Evolutionary conservation across 2,888 invertebrate species (phyloP), one percentile per base, ranked within the genome.

Genomic region (Phlogophora meticulosa): DNA sequence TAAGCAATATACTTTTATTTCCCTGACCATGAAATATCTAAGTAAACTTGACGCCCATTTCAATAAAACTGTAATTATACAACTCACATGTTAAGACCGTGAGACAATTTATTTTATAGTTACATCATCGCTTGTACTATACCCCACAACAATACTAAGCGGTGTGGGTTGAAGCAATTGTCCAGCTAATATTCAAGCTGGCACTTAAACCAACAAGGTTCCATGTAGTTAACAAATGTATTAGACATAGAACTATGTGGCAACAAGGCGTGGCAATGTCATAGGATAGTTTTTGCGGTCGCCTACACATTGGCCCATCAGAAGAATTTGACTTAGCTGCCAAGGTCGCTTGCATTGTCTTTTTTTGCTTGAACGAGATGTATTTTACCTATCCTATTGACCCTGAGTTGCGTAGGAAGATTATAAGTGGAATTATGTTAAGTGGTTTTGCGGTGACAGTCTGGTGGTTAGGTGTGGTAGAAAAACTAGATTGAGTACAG

Each of bases 231-330:
- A 55, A 70, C 36, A 45, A 67, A 68, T 43, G 58, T 66, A 60
- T 64, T 38, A 60, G 64, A 75, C 61, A 55, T 89, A 87, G 90
- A 89, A 94, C 94, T 80, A 56, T 94, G 91, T 93, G 69, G 52
- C 11, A 82, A 15, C 80, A 83, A 87, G 76, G 67, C 68, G 60
- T 67, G 66, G 88, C 94, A 95, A 94, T 94, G 94, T 94, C 93
- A 94, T 92, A 94, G 93, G 93, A 95, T 91, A 95, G 94, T 95
- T 95, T 95, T 95, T 95, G 94, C 92, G 88, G 85, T 91, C 93
- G 92, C 95, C 94, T 93, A 95, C 95, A 87, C 92, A 81, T 87
- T 84, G 81, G 91, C 77, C 88, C 91, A 92, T 93, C 91, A 87
- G 89, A 94, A 94, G 94, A 94, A 94, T 94, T 95, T 92, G 94